Evolutionary conservation across 2,797 vertebrate species (phyloP).

Genomic region (Prionace glauca): DNA sequence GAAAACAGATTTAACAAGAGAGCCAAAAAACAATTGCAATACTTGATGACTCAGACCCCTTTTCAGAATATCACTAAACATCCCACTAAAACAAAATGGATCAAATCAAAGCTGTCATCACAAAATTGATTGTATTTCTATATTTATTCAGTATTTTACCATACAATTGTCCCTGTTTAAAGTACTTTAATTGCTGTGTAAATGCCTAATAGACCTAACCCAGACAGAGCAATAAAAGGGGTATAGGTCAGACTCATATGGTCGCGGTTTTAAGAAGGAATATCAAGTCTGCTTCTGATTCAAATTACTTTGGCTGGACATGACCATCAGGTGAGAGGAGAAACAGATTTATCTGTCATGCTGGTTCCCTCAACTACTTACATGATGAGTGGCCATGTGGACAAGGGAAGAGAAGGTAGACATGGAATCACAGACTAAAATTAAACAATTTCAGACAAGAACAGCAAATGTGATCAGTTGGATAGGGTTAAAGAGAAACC

Average conservation of each 20-base stretch:
- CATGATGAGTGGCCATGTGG: neutral
- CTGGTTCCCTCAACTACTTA: neutral
- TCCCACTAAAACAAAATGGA: neutral
- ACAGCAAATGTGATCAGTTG: neutral
- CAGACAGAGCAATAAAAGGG: neutral
- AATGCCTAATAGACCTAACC: neutral
- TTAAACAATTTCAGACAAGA: neutral
- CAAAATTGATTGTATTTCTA: neutral
- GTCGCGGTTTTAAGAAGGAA: neutral
- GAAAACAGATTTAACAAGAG: neutral
- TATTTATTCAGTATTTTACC: neutral
- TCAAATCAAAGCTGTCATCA: neutral
- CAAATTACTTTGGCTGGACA: neutral
- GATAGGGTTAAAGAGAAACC: neutral
- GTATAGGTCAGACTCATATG: neutral
- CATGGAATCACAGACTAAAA: neutral
- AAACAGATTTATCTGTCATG: neutral
- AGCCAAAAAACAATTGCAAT: neutral
- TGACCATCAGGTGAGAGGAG: neutral
- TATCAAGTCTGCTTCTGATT: neutral
- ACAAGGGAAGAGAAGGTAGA: neutral
- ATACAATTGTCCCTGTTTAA: neutral
- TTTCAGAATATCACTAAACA: neutral
- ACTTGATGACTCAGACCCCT: neutral
- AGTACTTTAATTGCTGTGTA: neutral